phyloP scores from a whole-genome alignment of 2,888 invertebrate species.

The Gymnoscelis rufifasciata region DNA sequence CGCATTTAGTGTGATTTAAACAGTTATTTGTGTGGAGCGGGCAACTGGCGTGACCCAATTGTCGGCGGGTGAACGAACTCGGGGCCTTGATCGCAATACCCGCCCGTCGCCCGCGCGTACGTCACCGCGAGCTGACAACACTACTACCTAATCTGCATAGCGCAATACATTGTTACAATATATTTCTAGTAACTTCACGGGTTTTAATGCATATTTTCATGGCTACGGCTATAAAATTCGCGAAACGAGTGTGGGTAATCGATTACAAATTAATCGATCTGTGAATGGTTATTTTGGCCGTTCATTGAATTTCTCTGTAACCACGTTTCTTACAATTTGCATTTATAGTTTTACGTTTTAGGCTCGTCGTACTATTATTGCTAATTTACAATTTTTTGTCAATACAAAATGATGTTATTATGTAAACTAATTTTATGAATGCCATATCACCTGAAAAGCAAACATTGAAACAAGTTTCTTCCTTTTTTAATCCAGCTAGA shows the following conservation, averaged over 20 bases:
- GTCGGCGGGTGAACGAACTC: conserved; percentile 73
- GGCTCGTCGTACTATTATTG: not conserved
- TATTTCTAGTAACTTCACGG: conserved; percentile 42
- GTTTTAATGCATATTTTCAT: conserved; percentile 34
- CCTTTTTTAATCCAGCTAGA: conserved; percentile 43
- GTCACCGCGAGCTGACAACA: conserved; percentile 38
- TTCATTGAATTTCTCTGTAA: conserved; percentile 4
- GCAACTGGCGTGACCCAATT: conserved; percentile 66
- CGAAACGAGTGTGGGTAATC: conserved; percentile 27
- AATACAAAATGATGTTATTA: conserved; percentile 31
- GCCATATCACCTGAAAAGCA: conserved; percentile 33
- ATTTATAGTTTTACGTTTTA: not conserved
- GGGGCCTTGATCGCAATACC: conserved; percentile 78
- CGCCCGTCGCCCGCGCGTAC: conserved; percentile 36
- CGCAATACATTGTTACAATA: conserved; percentile 47
- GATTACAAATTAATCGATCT: conserved; percentile 12
- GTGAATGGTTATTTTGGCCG: not conserved
- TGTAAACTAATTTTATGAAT: conserved; percentile 38
- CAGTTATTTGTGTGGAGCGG: conserved; percentile 66
- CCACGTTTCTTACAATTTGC: too few species aligned
- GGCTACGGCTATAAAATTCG: conserved; percentile 22
- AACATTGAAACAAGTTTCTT: conserved; percentile 40
- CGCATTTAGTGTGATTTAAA: conserved; percentile 68
- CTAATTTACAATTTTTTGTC: not conserved
- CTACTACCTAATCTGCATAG: conserved; percentile 19